Percentiles rank a stretch among this genome's conserved stretches.
Conservation (phyloP, 2,113 vertebrate genomes). For the Orycteropus afer region DNA sequence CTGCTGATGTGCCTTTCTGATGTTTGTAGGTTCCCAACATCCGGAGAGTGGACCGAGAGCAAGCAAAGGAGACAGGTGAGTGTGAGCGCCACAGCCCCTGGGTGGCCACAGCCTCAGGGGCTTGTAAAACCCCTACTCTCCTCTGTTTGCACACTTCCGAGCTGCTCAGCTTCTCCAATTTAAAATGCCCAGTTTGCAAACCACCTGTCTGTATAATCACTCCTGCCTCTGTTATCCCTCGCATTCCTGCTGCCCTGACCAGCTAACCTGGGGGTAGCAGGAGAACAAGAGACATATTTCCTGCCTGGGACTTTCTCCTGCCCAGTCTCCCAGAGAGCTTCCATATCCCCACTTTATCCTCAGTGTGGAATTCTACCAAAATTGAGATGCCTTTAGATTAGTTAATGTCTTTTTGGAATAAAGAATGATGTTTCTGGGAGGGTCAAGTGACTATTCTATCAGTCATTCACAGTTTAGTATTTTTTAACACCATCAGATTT, state of each 20-base stretch:
- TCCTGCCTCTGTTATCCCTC: neutral
- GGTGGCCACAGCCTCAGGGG: neutral
- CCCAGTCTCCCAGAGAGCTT: no score
- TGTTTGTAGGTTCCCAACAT: neutral
- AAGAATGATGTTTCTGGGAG: neutral
- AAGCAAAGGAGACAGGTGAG: slow-evolving; percentile 60
- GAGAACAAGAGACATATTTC: neutral
- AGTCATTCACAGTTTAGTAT: neutral
- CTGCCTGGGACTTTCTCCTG: neutral
- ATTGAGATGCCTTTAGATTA: neutral
- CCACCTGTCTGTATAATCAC: neutral
- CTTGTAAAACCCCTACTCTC: accelerated
- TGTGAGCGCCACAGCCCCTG: neutral
- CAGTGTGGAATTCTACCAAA: neutral
- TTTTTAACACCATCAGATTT: neutral
- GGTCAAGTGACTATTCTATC: neutral
- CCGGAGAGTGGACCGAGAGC: neutral
- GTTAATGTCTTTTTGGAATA: neutral
- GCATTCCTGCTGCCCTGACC: accelerated
- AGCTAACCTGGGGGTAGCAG: accelerated
- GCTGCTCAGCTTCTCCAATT: accelerated
- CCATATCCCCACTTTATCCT: neutral
- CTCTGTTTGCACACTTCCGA: neutral
- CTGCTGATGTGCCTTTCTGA: neutral
- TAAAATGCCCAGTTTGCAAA: neutral